Evolutionary conservation across 2,888 invertebrate genomes (phyloP).

Genomic region (Sminthurides aquaticus): DNA sequence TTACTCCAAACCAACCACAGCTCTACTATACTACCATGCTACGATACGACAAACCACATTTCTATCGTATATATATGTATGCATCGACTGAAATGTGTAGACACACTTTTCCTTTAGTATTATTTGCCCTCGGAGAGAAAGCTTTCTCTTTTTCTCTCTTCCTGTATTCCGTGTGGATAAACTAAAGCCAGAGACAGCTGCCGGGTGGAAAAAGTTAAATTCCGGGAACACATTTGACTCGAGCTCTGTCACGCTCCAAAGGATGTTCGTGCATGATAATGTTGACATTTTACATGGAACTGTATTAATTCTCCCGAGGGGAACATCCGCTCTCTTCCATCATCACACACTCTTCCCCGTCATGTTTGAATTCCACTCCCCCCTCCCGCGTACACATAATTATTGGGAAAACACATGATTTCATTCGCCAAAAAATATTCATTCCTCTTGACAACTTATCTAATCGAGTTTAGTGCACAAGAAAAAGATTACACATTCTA

Average conservation of each 20-base stretch:
- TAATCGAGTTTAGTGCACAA: not conserved
- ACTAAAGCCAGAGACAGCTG: no score
- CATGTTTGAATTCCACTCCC: slow-evolving; percentile 25
- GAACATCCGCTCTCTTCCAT: slow-evolving; percentile 34
- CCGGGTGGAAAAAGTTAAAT: not conserved
- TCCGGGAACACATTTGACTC: not conserved
- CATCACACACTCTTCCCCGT: slow-evolving; percentile 37
- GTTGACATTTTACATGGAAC: slow-evolving; percentile 44
- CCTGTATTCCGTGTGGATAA: no score
- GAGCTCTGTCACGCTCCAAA: slow-evolving; percentile 39
- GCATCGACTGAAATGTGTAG: no score
- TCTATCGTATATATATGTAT: no score
- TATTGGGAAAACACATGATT: slow-evolving; percentile 27
- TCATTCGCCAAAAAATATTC: not conserved
- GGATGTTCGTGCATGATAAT: slow-evolving; percentile 42
- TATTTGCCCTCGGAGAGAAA: no score
- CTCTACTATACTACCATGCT: no score
- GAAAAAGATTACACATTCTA: no score
- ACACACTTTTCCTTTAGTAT: no score
- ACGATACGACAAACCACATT: not conserved
- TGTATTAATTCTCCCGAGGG: slow-evolving; percentile 44
- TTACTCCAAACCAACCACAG: no score
- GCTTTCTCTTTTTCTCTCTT: no score
- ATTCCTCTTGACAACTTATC: not conserved
- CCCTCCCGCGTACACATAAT: slow-evolving; percentile 26